A percentile compares a stretch with the other conserved stretches of the same genome.
Evolutionary conservation across 2,113 vertebrate genomes (phyloP).

Genomic region (Nematolebias whitei): DNA sequence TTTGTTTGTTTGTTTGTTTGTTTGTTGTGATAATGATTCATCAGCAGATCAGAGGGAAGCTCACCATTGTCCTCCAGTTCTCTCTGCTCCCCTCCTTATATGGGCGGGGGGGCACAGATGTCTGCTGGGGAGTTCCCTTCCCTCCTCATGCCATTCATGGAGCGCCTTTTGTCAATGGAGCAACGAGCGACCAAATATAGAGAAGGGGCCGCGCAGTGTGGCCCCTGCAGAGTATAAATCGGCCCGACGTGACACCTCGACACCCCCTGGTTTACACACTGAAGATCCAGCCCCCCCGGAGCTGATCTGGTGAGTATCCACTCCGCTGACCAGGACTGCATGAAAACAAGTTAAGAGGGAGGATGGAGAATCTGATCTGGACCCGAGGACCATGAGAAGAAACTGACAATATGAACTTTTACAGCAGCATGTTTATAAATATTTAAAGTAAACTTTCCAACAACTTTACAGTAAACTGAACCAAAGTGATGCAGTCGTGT

Average conservation of each 20-base stretch:
- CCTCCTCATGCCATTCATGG: constrained; percentile 87
- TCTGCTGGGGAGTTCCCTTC: constrained; percentile 64
- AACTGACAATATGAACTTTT: background rate
- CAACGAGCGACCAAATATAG: constrained; percentile 87
- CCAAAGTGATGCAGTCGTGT: no score
- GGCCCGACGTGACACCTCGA: constrained; percentile 18
- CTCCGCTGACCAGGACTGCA: background rate
- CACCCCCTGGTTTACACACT: constrained; percentile 70
- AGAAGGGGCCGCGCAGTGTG: constrained; percentile 76
- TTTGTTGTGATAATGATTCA: constrained; percentile 12
- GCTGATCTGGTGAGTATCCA: constrained; percentile 80
- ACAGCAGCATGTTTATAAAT: background rate
- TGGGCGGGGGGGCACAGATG: constrained; percentile 74
- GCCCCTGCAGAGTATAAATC: constrained; percentile 76
- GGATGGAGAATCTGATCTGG: constrained; percentile 28
- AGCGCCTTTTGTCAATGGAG: constrained; percentile 78
- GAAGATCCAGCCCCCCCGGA: constrained; percentile 50
- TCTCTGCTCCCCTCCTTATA: constrained; percentile 78
- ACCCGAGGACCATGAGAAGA: constrained; percentile 13
- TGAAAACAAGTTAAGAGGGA: constrained; percentile 21
- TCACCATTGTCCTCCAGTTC: constrained; percentile 37
- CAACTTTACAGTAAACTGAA: no score
- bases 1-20: background rate
- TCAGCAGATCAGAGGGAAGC: constrained; percentile 40
- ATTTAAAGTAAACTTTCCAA: no score